A percentile compares a stretch with the other conserved stretches of the same genome.
phyloP scores from a whole-genome alignment of 2,888 invertebrate genomes.

The Eupelmus urozonus region DNA sequence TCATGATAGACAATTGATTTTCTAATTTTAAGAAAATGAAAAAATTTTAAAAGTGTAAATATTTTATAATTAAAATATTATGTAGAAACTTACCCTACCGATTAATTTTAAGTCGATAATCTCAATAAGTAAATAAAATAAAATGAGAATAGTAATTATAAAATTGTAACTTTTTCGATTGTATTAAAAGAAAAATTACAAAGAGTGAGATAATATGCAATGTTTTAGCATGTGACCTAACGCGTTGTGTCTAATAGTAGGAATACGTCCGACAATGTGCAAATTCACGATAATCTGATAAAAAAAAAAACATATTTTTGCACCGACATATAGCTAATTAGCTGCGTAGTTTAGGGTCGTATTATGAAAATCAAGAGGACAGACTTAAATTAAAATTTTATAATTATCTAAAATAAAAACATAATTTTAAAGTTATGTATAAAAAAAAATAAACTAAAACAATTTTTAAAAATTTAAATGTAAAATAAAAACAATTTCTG shows the following conservation, averaged over 20 bases:
- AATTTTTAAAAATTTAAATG: neutral
- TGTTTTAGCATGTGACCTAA: slow-evolving; percentile 45
- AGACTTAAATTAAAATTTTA: slow-evolving; percentile 19
- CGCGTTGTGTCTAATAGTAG: slow-evolving; percentile 54
- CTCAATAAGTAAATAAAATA: slow-evolving; percentile 41
- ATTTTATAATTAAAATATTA: slow-evolving; percentile 11
- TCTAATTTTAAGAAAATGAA: neutral
- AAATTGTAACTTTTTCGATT: slow-evolving; percentile 37
- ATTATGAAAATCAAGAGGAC: slow-evolving; percentile 35
- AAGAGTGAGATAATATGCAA: slow-evolving; percentile 47
- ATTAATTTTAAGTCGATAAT: slow-evolving; percentile 30
- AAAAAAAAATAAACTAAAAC: neutral
- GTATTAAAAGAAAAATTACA: slow-evolving; percentile 33
- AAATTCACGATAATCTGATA: slow-evolving; percentile 71
- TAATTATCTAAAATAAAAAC: neutral
- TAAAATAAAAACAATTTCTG: neutral
- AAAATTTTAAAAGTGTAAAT: slow-evolving; percentile 25
- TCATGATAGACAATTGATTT: too few species aligned
- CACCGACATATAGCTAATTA: slow-evolving; percentile 67
- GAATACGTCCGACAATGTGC: slow-evolving; percentile 64
- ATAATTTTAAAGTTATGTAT: neutral
- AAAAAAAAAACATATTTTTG: slow-evolving; percentile 73
- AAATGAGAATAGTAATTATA: slow-evolving; percentile 23
- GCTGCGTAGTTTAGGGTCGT: slow-evolving; percentile 40
- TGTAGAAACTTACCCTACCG: neutral